Evolutionary conservation across 2,113 vertebrate species (phyloP), one percentile per base, ranked within the genome.

Genomic region (Chionis minor): DNA sequence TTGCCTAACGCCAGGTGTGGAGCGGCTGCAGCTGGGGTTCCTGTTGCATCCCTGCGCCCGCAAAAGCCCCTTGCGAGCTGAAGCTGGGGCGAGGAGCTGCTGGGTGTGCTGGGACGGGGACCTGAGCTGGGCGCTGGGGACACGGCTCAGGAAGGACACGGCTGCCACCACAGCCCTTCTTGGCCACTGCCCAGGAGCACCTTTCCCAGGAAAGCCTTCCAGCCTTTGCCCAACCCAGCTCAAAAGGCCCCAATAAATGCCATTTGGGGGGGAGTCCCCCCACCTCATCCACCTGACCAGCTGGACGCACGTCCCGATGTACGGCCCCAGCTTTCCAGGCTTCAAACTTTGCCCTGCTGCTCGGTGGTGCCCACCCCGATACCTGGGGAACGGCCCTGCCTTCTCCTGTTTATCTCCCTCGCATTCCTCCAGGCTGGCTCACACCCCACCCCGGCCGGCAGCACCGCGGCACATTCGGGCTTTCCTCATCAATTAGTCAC

Each of bases 241-340:
- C 0, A 0, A 20, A 47, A 55, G 4, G 23, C 23, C 30, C 27
- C 81, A 5, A 3, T 22, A 32, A n/a, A 22, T 32, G 51, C 14
- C 22, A 12, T 15, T 0, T 32, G 19, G 30, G 79, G 79, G 11
- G 56, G 40, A 47, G 19, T 4, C 7, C n/a, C 71, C 28, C 71
- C 6, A 8, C 5, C 16, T 33, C 14, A 0, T 16, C 58, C 81
- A 7, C 32, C 20, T 12, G 10, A 0, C 47, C n/a, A 6, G 35
- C 28, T n/a, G 54, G 19, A 35, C 67, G 30, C 30, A 8, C 19
- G 3, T 27, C 52, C 71, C 8, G 1, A 0, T 1, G 27, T 40
- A 16, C 2, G 0, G 17, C 47, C 56, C 40, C 42, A 4, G 65
- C 38, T 33, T 65, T 66, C 22, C 49, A 49, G 40, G 45, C n/a